Conservation (phyloP, 2,888 invertebrate genomes). For the Folsomia candida region DNA sequence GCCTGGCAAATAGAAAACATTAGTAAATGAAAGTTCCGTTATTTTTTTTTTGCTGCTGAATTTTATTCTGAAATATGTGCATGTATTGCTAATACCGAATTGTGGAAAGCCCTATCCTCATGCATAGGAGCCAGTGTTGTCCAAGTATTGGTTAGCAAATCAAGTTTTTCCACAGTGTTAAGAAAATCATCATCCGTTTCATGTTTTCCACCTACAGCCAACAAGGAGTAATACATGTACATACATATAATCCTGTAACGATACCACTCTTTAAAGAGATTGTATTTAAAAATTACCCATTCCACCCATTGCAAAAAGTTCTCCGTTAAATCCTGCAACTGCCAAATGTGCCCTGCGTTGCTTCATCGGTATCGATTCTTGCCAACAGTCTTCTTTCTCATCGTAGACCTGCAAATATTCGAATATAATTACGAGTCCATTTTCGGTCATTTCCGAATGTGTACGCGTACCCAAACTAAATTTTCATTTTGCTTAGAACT, state of each 20-base stretch:
- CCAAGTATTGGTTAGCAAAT: constrained; percentile 52
- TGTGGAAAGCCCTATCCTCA: constrained; percentile 52
- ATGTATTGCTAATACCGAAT: constrained; percentile 50
- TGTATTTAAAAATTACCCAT: constrained; percentile 44
- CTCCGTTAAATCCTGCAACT: constrained; percentile 51
- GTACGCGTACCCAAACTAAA: constrained; percentile 50
- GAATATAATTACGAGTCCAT: not conserved
- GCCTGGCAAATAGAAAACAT: too few relatives aligned
- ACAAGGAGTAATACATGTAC: not conserved
- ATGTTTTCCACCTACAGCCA: constrained; percentile 45
- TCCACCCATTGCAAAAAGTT: constrained; percentile 52
- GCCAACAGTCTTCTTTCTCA: constrained; percentile 51
- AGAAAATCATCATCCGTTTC: constrained; percentile 47
- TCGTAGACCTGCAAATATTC: constrained; percentile 51
- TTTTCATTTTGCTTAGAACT: constrained; percentile 50
- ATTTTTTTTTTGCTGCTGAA: too few relatives aligned
- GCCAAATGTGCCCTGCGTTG: constrained; percentile 51
- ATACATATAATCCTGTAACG: too few relatives aligned
- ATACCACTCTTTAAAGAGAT: not conserved
- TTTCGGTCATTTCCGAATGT: too few relatives aligned
- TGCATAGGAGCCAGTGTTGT: constrained; percentile 51
- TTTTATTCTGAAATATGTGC: too few relatives aligned
- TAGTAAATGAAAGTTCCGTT: too few relatives aligned
- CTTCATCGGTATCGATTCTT: constrained; percentile 51
- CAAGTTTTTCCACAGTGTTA: constrained; percentile 52